Base-by-base conservation (phyloP, 2,797 vertebrate genomes). In the Cichlasoma orientale region DNA sequence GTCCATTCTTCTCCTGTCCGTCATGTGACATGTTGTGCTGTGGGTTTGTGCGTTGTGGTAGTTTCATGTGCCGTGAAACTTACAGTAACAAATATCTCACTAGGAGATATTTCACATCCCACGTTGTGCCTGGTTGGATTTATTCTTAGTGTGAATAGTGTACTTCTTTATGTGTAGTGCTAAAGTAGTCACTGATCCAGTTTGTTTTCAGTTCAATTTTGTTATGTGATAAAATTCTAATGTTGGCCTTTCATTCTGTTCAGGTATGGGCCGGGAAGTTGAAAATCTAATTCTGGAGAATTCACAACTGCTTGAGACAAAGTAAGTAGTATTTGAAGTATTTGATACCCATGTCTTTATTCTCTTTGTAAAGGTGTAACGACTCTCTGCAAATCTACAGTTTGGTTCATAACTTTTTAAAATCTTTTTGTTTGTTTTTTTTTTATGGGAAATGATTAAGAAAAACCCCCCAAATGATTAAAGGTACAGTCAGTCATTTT, bases 231-330 rank as follows among this genome's bases (percentile, higher is more conserved):
- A 19, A 6, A 76, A 18, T 31, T 36, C 10, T 54, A 56, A 76
- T 33, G 6, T 77, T 8, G 12, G 23, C 21, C 18, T 12, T 61
- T 8, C 13, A 10, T 82, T 82, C 75, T 90, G 88, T 94, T 72
- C 93, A 99, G 98, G 98, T 82, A 99, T 99, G 98, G 97, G 98
- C 77, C 97, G 98, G 78, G 98, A 99, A 94, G 98, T 99, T 82
- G 98, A 99, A 82, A 99, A 99, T 91, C 96, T 99, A 23, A 97
- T 99, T 79, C 89, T 97, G 93, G 98, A 99, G 92, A 99, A 99
- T 92, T 97, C 97, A 0, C 97, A 99, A 76, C 96, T 99, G 63
- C 96, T 99, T 80, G 98, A 99, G 90, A 99, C 98, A 89, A 99
- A 99, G 98, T 99, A 96, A 97, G 97, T 80, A 31, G 44, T 11